A percentile compares a stretch with the other conserved stretches of the same genome.
Conservation (phyloP, 1,140 invertebrate species). For the Drosophila yakuba region DNA sequence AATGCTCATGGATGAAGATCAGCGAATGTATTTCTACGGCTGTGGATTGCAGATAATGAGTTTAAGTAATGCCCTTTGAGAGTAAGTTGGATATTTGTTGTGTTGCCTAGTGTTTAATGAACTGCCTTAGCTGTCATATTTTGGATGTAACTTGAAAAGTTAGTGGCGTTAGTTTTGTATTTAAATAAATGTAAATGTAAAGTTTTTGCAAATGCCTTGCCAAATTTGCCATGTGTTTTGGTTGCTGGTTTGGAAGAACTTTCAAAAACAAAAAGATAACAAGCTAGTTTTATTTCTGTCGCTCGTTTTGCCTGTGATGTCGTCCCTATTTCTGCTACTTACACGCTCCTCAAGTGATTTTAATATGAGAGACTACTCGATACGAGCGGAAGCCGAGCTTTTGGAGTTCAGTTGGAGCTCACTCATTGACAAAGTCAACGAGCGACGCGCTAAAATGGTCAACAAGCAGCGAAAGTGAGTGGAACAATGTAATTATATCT, state of each 20-base stretch:
- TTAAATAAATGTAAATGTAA: not conserved
- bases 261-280: constrained; percentile 1
- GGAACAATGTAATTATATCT: not conserved
- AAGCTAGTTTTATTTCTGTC: not conserved
- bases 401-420: not conserved
- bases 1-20: constrained; percentile 33
- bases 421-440: not conserved
- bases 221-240: not conserved
- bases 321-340: not conserved
- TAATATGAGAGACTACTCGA: not conserved
- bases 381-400: not conserved
- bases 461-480: constrained; percentile 3
- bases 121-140: constrained; percentile 12
- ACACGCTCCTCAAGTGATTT: not conserved
- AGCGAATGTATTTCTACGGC: constrained; percentile 52
- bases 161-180: not conserved
- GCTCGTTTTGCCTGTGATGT: not conserved
- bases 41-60: constrained; percentile 47
- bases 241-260: constrained; percentile 22
- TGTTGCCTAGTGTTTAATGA: not conserved
- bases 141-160: not conserved
- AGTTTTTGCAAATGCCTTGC: constrained; percentile 1
- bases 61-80: not conserved
- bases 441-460: not conserved
- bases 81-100: too few relatives aligned